A percentile compares a stretch with the other conserved stretches of the same genome.
Conservation (phyloP, 2,113 vertebrate species). For the Bos javanicus region DNA sequence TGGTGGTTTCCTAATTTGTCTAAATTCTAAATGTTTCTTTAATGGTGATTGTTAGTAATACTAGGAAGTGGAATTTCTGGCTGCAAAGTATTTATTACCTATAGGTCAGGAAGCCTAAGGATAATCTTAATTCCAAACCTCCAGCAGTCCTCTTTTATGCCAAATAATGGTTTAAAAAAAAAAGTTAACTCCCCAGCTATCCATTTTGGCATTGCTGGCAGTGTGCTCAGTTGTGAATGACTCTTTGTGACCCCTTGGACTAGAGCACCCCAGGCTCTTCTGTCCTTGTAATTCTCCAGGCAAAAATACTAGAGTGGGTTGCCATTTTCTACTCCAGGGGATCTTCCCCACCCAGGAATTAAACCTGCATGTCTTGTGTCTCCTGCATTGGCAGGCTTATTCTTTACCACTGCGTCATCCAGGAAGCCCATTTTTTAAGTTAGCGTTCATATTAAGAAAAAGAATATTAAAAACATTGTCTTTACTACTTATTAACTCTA, state of each 20-base stretch:
- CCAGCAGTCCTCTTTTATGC: neutral
- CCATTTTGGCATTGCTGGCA: neutral
- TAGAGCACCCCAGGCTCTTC: neutral
- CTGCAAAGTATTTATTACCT: neutral
- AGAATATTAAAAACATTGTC: neutral
- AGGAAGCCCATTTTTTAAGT: neutral
- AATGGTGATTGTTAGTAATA: neutral
- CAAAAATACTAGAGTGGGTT: neutral
- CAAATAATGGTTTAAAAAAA: neutral
- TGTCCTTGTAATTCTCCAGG: neutral
- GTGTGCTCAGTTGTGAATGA: neutral
- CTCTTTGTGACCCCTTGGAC: neutral
- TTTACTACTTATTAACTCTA: neutral
- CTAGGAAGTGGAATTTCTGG: neutral
- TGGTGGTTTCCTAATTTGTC: constrained; percentile 7
- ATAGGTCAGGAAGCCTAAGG: neutral
- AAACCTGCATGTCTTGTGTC: neutral
- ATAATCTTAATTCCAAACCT: neutral
- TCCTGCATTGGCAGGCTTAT: neutral
- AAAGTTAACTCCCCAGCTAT: neutral
- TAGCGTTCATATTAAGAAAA: neutral
- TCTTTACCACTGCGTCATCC: neutral
- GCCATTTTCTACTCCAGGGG: neutral
- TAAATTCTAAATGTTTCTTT: neutral
- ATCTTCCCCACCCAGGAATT: neutral